phyloP scores from a whole-genome alignment of 2,113 vertebrate species.

The Eurystomus gularis region DNA sequence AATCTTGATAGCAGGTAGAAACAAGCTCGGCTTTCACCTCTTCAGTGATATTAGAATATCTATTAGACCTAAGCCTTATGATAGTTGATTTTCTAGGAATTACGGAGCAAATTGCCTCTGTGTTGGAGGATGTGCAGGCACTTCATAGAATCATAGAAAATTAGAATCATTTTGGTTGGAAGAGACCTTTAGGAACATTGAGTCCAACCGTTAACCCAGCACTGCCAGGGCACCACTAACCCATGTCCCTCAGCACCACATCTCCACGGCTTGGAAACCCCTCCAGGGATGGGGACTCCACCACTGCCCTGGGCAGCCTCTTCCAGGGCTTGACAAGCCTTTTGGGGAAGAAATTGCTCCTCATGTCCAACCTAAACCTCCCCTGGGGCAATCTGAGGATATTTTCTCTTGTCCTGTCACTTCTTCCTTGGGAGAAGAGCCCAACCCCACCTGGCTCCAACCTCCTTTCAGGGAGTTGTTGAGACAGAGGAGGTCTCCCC shows the following conservation, averaged over 20 bases:
- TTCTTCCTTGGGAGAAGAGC: too few relatives aligned
- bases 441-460: too few relatives aligned
- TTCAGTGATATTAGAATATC: not conserved
- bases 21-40: too few relatives aligned
- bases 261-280: not conserved
- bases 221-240: not conserved
- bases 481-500: too few relatives aligned
- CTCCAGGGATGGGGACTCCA: not conserved
- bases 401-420: too few relatives aligned
- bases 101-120: fast-evolving
- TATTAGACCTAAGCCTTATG: not conserved
- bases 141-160: not conserved
- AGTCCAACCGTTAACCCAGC: not conserved
- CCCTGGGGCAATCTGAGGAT: too few relatives aligned
- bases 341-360: too few relatives aligned
- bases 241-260: not conserved
- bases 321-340: too few relatives aligned
- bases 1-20: not conserved
- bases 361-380: too few relatives aligned
- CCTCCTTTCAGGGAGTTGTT: too few relatives aligned
- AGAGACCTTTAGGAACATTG: not conserved
- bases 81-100: not conserved
- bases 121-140: not conserved
- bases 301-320: too few relatives aligned
- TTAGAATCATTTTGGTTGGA: not conserved